Evolutionary conservation across 1,140 invertebrate species (phyloP), one percentile per base, ranked within the genome.

Genomic region (Neodiprion pinetum): DNA sequence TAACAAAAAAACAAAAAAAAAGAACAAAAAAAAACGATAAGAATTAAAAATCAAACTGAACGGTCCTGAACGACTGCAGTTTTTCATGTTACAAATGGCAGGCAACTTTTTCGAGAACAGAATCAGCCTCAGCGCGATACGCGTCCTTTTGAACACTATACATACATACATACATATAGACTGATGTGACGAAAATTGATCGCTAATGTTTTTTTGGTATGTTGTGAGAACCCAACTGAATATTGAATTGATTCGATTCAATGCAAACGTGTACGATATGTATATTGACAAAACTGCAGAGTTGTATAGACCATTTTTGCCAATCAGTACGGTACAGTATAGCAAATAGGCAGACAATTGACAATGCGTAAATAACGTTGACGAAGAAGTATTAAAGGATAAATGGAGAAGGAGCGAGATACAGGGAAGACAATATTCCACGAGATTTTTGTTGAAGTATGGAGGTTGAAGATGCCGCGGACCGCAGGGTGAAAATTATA

Each of bases 391-490:
- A 40, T 61, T 61, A 9, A 17, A 14, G 5, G 53, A 61, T 8
- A 12, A 17, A 17, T 61, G 11, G 53, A 61, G n/a, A 5, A 61
- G n/a, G n/a, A 61, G 9, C 9, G 9, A 14, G n/a, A 17, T 61
- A 14, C 11, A 17, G n/a, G 53, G 53, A 61, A 61, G 53, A 17
- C 9, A 40, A 40, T 2, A 40, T 40, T 40, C 2, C 1, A 5
- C 28, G 28, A 40, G 28, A 5, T 40, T 40, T 40, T 40, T 40
- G 28, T 40, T 40, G 28, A 40, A 40, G 28, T 40, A 40, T 61
- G 53, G 53, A 61, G 53, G 53, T 61, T 61, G 53, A 61, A 61
- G 53, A 61, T 61, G 9, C 53, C 53, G 53, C 53, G 53, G 53
- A 61, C 53, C 53, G 53, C 53, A 61, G 53, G 53, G 53, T 61